Evolutionary conservation across 2,113 vertebrate species (phyloP), one percentile per base, ranked within the genome.

Genomic region (Symphodus melops): DNA sequence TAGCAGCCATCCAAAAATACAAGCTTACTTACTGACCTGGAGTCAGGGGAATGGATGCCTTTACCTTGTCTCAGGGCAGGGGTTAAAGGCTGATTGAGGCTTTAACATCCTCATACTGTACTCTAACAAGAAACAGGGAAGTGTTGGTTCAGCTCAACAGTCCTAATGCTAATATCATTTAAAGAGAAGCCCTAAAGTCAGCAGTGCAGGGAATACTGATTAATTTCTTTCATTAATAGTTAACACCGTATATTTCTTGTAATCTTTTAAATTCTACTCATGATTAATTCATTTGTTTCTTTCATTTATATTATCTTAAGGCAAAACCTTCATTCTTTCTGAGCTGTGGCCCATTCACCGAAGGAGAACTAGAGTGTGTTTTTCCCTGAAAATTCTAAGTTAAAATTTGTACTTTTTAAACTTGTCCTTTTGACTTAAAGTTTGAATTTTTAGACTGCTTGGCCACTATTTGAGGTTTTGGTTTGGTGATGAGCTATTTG

Each of bases 1-100:
- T 83, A 92, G 92, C 84, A 75, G 75, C 85, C 80, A 85, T 93
- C 92, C 94, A 90, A 90, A 91, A 91, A 90, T 89, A 90, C 77
- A 89, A 85, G 90, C 88, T 87, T 77, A 73, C 85, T 84, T 69
- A 89, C 90, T 92, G 89, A 92, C 88, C 88, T 85, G 67, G 75
- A 91, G 84, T 88, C 89, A 87, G 87, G 80, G 84, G 82, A 89
- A 84, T 77, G 65, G 72, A 84, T 74, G 76, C 80, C 65, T 79
- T 88, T 89, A 84, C 79, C 88, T 91, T 88, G 86, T 85, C 79
- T 71, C 1, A 71, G 86, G 79, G 54, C 82, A 86, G 56, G 63
- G 86, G 86, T 91, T 81, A 91, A 74, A 86, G 75, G 77, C 81
- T 88, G 77, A 87, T 81, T 79, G 85, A 79, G 79, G 73, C 81